These are phyloP conservation scores for Schizaphis graminum DNA, from an alignment of 2,888 invertebrate species.

Conservation along the genomic window DNA sequence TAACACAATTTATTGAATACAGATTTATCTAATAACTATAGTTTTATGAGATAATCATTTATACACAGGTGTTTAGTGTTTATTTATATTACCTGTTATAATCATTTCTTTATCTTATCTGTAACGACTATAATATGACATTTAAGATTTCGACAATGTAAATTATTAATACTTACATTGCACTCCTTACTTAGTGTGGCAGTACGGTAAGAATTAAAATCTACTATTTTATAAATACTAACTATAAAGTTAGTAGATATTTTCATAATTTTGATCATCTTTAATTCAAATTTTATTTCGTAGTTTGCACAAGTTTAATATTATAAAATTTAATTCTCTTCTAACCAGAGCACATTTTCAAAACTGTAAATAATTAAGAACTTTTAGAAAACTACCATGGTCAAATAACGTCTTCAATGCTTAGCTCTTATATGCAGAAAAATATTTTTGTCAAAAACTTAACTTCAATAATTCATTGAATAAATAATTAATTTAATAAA, in stretches of 20 bases:
- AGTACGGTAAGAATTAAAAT: not conserved
- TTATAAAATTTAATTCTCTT: not conserved
- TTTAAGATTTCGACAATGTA: not conserved
- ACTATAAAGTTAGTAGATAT: not conserved
- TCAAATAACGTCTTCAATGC: not conserved
- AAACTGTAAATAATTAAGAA: not conserved
- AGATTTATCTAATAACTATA: not conserved
- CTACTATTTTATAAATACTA: not conserved
- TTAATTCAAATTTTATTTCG: not conserved
- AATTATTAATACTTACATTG: no score
- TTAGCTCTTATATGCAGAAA: not conserved
- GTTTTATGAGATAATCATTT: not conserved
- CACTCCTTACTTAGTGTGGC: not conserved
- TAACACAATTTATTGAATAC: not conserved
- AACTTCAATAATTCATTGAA: not conserved
- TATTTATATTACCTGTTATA: not conserved
- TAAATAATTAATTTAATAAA: not conserved
- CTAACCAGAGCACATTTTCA: not conserved
- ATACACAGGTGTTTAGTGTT: not conserved
- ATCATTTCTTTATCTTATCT: no score
- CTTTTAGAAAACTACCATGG: not conserved
- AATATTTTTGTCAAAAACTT: not conserved
- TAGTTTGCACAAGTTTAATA: not conserved
- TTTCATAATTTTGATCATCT: not conserved
- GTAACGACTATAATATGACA: no score